These are phyloP conservation scores for Rhimphoctona megacephalus DNA, from an alignment of 2,888 invertebrate genomes.

Conservation along the genomic window DNA sequence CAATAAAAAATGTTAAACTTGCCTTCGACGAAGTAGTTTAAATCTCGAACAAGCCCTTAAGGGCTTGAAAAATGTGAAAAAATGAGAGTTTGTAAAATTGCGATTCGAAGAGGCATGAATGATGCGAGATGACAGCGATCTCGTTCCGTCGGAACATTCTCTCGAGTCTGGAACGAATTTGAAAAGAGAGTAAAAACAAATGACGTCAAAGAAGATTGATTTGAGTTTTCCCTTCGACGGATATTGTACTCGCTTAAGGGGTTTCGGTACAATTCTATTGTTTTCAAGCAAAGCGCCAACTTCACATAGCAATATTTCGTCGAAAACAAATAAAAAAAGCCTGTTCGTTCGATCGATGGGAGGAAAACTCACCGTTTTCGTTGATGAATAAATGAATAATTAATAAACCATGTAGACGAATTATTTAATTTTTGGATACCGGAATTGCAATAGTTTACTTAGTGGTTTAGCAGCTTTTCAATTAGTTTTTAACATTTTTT, in stretches of 20 bases:
- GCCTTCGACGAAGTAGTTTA: background rate
- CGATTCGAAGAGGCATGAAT: background rate
- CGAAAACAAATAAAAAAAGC: no score
- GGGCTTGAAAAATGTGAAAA: background rate
- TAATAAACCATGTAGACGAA: no score
- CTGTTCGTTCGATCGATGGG: no score
- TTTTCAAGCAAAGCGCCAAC: no score
- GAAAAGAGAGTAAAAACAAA: background rate
- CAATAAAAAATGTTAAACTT: background rate
- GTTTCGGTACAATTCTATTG: no score
- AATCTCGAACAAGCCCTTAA: background rate
- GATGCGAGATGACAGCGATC: slow-evolving; percentile 13
- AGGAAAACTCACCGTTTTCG: no score
- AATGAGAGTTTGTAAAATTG: background rate
- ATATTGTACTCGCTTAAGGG: background rate
- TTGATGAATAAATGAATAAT: no score
- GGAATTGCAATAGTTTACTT: no score
- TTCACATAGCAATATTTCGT: no score
- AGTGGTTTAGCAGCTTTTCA: no score
- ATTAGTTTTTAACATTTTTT: no score
- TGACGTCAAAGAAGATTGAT: background rate
- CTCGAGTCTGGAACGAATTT: background rate
- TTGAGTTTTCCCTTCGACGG: background rate
- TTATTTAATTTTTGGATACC: no score
- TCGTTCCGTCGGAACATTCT: slow-evolving; percentile 28